Evolutionary conservation across 2,888 invertebrate species (phyloP).

Genomic region (Chouioia cunea): DNA sequence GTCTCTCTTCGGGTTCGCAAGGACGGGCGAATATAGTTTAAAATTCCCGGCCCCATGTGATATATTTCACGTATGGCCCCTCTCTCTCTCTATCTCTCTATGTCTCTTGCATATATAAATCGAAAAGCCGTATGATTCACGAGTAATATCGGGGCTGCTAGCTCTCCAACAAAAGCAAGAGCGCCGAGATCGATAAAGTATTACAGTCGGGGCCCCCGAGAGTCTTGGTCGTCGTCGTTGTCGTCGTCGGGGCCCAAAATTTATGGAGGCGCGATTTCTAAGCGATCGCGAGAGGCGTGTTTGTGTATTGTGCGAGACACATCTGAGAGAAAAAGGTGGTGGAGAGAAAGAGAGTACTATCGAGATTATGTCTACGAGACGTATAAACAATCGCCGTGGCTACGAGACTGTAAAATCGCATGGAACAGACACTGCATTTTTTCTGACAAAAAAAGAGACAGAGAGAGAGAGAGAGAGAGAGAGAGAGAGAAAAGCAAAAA

Average conservation of each 20-base stretch:
- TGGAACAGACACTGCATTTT: neutral
- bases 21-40: slow-evolving; percentile 25
- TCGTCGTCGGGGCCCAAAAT: slow-evolving; percentile 16
- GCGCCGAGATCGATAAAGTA: slow-evolving; percentile 43
- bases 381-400: slow-evolving; percentile 40
- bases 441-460: too few species aligned
- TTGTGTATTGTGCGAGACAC: neutral
- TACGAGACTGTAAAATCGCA: slow-evolving; percentile 34
- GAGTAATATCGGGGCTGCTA: slow-evolving; percentile 41
- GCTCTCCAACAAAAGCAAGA: slow-evolving; percentile 21
- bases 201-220: neutral
- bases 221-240: slow-evolving; percentile 2
- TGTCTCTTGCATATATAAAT: slow-evolving; percentile 20
- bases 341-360: slow-evolving; percentile 27
- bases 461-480: too few species aligned
- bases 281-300: slow-evolving; percentile 22
- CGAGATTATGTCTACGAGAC: slow-evolving; percentile 31
- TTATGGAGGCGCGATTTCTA: slow-evolving; percentile 45
- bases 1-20: neutral
- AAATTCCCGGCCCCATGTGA: slow-evolving; percentile 30
- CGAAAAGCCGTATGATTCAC: slow-evolving; percentile 37
- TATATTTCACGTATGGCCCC: slow-evolving; percentile 25
- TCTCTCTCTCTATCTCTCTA: too few species aligned
- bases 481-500: neutral
- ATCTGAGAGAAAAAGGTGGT: slow-evolving; percentile 22